phyloP scores from a whole-genome alignment of 2,888 invertebrate species.

The Zhengitettix transpicula region DNA sequence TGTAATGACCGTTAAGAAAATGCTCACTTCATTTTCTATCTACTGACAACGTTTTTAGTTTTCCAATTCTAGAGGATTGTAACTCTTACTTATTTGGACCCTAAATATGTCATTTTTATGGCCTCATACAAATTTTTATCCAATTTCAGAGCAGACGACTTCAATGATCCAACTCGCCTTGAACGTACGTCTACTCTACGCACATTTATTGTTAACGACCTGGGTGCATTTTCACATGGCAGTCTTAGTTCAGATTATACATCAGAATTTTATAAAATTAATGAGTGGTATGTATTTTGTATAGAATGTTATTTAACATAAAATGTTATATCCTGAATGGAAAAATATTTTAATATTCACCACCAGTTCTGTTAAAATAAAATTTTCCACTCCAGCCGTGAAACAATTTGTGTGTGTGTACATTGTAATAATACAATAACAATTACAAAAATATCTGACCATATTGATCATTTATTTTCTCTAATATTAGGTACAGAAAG shows the following conservation, averaged over 20 bases:
- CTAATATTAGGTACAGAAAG: constrained; percentile 42
- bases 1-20: too few species aligned
- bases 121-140: constrained; percentile 10
- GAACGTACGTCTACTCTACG: constrained; percentile 89
- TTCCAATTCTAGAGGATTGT: too few species aligned
- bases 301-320: not conserved
- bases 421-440: too few species aligned
- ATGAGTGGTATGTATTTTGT: constrained; percentile 52
- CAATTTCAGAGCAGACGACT: constrained; percentile 60
- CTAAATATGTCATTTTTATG: not conserved
- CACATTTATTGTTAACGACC: constrained; percentile 72
- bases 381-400: too few species aligned
- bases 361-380: too few species aligned
- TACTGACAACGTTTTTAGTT: too few species aligned
- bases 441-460: too few species aligned
- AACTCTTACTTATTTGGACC: not conserved
- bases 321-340: not conserved
- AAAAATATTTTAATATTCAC: too few species aligned
- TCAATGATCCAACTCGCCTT: constrained; percentile 89
- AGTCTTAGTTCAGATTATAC: constrained; percentile 78
- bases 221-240: constrained; percentile 67
- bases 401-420: too few species aligned
- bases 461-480: not conserved
- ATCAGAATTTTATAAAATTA: constrained; percentile 74
- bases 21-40: too few species aligned